Conservation (phyloP, 2,113 vertebrate genomes). For the Crotalus helleri region DNA sequence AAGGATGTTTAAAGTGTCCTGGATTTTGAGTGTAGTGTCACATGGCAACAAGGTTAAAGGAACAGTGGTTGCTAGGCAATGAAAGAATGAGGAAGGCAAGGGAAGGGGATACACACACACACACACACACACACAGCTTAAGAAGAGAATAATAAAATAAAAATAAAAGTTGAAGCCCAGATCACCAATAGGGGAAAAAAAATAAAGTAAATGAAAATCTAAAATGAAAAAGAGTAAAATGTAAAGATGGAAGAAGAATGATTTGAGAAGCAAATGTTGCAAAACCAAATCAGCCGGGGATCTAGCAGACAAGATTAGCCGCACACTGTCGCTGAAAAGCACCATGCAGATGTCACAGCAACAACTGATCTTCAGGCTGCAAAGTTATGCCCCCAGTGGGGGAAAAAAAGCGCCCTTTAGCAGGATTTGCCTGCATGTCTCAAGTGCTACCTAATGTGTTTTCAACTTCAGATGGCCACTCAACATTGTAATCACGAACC, state of each 20-base stretch:
- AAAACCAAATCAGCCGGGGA: neutral
- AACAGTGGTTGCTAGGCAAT: neutral
- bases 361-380: neutral
- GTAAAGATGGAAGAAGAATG: neutral
- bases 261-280: neutral
- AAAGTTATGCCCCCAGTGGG: neutral
- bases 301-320: neutral
- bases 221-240: neutral
- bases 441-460: neutral
- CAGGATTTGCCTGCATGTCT: neutral
- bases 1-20: neutral
- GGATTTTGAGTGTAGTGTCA: neutral
- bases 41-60: neutral
- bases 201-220: neutral
- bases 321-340: neutral
- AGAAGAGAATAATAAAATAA: neutral
- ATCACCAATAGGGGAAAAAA: neutral
- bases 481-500: neutral
- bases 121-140: too few relatives aligned
- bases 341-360: neutral
- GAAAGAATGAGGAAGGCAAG: neutral
- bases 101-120: neutral
- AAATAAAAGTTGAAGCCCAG: neutral
- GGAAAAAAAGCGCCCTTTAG: neutral
- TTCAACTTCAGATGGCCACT: neutral